Conservation (phyloP, 1,140 invertebrate genomes). For the Lordiphosa collinella region DNA sequence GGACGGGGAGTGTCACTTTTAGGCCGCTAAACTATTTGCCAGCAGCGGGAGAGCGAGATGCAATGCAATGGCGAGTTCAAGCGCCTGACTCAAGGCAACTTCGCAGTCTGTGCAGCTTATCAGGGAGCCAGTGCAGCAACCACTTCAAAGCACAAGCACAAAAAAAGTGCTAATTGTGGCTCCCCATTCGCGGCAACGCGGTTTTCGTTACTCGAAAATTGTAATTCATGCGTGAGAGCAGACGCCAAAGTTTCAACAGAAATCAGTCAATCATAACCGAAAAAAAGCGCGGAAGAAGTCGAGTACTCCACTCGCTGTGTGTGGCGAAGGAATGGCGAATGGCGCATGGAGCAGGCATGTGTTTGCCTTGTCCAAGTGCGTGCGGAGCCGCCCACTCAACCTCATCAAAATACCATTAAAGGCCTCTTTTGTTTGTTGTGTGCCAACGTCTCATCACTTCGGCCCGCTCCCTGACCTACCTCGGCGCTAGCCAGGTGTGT, state of each 20-base stretch:
- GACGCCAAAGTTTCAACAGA: conserved; percentile 77
- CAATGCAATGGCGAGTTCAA: conserved; percentile 46
- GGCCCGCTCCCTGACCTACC: conserved; percentile 40
- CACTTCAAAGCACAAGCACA: conserved; percentile 47
- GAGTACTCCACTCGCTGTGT: conserved; percentile 6
- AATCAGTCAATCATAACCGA: conserved; percentile 76
- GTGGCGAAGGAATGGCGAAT: conserved; percentile 8
- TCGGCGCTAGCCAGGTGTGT: conserved; percentile 40
- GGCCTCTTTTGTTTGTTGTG: conserved; percentile 16
- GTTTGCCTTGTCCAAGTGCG: conserved; percentile 49
- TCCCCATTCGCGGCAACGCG: conserved; percentile 11
- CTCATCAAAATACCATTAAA: conserved; percentile 16
- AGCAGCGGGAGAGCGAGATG: not conserved
- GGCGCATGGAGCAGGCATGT: not conserved
- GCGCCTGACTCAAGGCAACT: conserved; percentile 67
- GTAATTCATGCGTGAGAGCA: conserved; percentile 69
- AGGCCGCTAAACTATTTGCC: conserved; percentile 68
- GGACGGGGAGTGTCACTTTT: conserved; percentile 49
- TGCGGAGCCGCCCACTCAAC: conserved; percentile 18
- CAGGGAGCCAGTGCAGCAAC: conserved; percentile 33
- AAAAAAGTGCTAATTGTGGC: conserved; percentile 65
- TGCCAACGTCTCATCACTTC: conserved; percentile 41
- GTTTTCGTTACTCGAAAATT: conserved; percentile 72
- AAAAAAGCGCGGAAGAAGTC: conserved; percentile 26
- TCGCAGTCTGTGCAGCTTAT: conserved; percentile 47